Evolutionary conservation across 1,140 invertebrate species (phyloP).

Genomic region (Aricia agestis): DNA sequence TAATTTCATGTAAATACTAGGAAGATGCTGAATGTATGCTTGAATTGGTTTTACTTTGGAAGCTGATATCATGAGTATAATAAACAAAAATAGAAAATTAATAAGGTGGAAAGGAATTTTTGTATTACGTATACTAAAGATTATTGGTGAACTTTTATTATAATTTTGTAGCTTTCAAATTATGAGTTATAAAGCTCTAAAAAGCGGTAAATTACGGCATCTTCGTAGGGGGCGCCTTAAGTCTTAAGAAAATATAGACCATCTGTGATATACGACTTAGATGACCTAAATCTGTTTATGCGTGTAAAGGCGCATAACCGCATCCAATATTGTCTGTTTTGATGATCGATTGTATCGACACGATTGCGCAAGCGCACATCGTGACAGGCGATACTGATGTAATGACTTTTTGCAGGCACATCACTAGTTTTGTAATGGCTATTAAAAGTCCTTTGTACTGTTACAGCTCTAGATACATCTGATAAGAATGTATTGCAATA

Average conservation of each 20-base stretch:
- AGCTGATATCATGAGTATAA: too few relatives aligned
- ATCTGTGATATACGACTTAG: not conserved
- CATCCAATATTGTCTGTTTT: slow-evolving; percentile 13
- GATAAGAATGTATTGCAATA: not conserved
- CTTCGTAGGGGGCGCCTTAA: too few relatives aligned
- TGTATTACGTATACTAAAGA: too few relatives aligned
- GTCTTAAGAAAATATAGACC: not conserved
- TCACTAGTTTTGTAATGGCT: slow-evolving; percentile 18
- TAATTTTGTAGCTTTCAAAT: too few relatives aligned
- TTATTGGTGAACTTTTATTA: too few relatives aligned
- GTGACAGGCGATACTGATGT: slow-evolving; percentile 19
- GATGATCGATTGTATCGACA: slow-evolving; percentile 22
- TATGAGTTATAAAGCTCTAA: too few relatives aligned
- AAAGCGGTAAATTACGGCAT: too few relatives aligned
- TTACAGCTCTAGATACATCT: not conserved
- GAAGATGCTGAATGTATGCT: too few relatives aligned
- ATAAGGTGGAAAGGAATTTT: too few relatives aligned
- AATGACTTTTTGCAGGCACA: slow-evolving; percentile 17
- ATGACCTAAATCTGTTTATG: not conserved
- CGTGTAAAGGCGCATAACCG: not conserved
- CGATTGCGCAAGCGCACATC: slow-evolving; percentile 17
- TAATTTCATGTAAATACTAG: too few relatives aligned
- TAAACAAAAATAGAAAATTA: too few relatives aligned
- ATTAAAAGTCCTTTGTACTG: slow-evolving; percentile 8
- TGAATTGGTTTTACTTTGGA: too few relatives aligned